Conservation (phyloP, 2,797 vertebrate genomes). For the Ataeniobius toweri region DNA sequence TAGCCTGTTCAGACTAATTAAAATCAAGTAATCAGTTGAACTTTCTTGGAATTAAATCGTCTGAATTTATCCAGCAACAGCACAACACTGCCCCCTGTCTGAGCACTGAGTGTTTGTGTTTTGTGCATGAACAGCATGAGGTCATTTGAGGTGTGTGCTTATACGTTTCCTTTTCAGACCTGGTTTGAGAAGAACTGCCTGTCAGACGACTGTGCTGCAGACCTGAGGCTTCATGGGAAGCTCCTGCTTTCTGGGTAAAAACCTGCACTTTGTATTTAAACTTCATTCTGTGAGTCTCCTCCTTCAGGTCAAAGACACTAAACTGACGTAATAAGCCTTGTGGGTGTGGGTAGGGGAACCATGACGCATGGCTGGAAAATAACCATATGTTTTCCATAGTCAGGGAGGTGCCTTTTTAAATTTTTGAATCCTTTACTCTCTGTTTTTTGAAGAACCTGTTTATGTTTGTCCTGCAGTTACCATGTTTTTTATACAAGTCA, state of each 20-base stretch:
- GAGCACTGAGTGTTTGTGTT: slow-evolving; percentile 25
- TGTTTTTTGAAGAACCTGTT: slow-evolving; percentile 26
- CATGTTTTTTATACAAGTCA: slow-evolving; percentile 1
- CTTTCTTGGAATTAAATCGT: slow-evolving; percentile 9
- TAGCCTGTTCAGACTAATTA: slow-evolving; percentile 32
- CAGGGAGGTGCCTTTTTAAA: slow-evolving; percentile 66
- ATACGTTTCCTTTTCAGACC: slow-evolving; percentile 83
- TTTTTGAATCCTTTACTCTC: slow-evolving; percentile 36
- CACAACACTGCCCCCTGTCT: slow-evolving; percentile 77
- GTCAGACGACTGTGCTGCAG: slow-evolving; percentile 95
- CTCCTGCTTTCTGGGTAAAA: slow-evolving; percentile 91
- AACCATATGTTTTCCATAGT: slow-evolving; percentile 73
- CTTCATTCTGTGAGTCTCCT: slow-evolving; percentile 32
- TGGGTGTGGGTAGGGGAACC: slow-evolving; percentile 73
- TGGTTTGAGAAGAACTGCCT: slow-evolving; percentile 97
- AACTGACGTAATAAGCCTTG: slow-evolving; percentile 69
- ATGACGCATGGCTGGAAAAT: slow-evolving; percentile 77
- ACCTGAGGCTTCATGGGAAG: slow-evolving; percentile 90
- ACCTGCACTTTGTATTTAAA: slow-evolving; percentile 29
- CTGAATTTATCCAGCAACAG: slow-evolving; percentile 31
- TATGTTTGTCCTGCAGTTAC: slow-evolving; percentile 11
- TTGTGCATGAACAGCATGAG: slow-evolving; percentile 40
- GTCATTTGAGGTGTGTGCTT: slow-evolving; percentile 62
- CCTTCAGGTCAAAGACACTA: slow-evolving; percentile 49
- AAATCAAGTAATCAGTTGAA: slow-evolving; percentile 35